phyloP scores from a whole-genome alignment of 92 coral and sea anemone genomes.

The Bergia sp. region DNA sequence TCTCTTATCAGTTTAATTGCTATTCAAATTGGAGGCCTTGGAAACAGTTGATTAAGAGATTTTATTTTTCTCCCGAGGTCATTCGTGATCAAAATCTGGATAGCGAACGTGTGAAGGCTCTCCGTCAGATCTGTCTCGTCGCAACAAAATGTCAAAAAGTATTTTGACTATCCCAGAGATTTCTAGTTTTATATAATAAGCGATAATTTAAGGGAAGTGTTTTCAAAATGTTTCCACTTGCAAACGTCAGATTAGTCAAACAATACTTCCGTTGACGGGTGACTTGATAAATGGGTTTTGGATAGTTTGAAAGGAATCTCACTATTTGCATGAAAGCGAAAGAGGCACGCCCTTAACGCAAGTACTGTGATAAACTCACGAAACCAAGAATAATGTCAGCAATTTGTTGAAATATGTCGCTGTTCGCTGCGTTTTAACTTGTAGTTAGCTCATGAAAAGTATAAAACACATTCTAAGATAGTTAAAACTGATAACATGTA shows the following conservation, averaged over 20 bases:
- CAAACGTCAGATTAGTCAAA: neutral
- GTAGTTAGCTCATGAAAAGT: neutral
- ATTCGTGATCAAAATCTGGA: neutral
- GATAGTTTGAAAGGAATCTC: neutral
- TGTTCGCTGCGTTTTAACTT: neutral
- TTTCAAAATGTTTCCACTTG: neutral
- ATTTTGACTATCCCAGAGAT: neutral
- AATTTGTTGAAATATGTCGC: neutral
- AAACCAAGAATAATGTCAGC: too few relatives aligned
- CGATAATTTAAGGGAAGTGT: neutral
- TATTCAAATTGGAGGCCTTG: conserved; percentile 19
- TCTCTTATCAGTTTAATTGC: conserved; percentile 21
- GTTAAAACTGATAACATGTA: neutral
- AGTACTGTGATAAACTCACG: neutral
- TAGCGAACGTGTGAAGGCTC: neutral
- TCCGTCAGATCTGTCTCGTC: conserved; percentile 2
- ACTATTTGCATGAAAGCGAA: too few relatives aligned
- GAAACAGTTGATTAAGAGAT: conserved; percentile 11
- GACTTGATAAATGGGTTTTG: neutral
- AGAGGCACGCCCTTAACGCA: neutral
- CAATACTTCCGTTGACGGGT: neutral
- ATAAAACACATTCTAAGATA: too few relatives aligned
- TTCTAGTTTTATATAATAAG: neutral
- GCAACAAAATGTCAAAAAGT: neutral
- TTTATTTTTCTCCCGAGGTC: neutral